These are phyloP conservation scores for Spinus olivaceus DNA, from an alignment of 2,797 vertebrate species.

Conservation along the genomic window DNA sequence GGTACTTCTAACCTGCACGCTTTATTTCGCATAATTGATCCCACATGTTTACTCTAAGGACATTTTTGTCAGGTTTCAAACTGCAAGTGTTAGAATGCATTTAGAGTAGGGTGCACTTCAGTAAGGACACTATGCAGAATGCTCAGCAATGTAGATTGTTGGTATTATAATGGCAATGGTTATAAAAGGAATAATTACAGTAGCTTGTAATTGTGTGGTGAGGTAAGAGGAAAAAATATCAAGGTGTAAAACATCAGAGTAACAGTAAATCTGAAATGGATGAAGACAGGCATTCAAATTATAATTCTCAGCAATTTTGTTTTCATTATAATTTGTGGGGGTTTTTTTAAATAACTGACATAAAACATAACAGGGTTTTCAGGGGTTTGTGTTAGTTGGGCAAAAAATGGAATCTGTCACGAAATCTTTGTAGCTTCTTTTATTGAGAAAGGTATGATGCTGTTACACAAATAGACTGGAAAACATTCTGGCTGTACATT, in stretches of 20 bases:
- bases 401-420: conserved; percentile 64
- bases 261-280: conserved; percentile 64
- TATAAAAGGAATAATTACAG: conserved; percentile 53
- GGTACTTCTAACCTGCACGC: conserved; percentile 82
- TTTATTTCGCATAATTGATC: conserved; percentile 86
- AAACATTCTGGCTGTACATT: not conserved
- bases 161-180: conserved; percentile 23
- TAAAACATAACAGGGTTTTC: conserved; percentile 61
- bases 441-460: conserved; percentile 24
- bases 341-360: conserved; percentile 51
- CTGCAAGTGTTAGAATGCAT: conserved; percentile 49
- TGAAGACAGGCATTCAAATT: conserved; percentile 67
- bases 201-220: conserved; percentile 37
- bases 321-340: conserved; percentile 69
- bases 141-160: conserved; percentile 52
- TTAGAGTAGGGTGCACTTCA: conserved; percentile 39
- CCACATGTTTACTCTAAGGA: conserved; percentile 79
- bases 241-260: conserved; percentile 33
- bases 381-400: conserved; percentile 21
- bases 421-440: conserved; percentile 48
- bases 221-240: conserved; percentile 18
- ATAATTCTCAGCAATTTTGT: conserved; percentile 75
- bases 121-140: conserved; percentile 54
- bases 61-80: conserved; percentile 50
- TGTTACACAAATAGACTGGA: not conserved